phyloP scores from a whole-genome alignment of 1,140 invertebrate species.

The Augochlora pura region DNA sequence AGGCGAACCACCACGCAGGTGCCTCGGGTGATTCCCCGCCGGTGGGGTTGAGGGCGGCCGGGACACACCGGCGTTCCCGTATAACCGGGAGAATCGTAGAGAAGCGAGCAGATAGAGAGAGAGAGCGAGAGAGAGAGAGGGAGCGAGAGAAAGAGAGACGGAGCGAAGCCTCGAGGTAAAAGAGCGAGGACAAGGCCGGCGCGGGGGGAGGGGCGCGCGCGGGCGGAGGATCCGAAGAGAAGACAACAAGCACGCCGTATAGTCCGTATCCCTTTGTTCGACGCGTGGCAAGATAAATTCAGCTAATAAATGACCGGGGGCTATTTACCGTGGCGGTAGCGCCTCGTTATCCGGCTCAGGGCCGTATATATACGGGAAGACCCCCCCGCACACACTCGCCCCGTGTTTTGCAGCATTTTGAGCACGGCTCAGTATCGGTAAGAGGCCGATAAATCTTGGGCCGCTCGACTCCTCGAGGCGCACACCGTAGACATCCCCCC shows the following conservation, averaged over 20 bases:
- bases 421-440: constrained; percentile 75
- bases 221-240: constrained; percentile 28
- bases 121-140: constrained; percentile 1
- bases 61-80: constrained; percentile 11
- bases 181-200: neutral
- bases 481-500: constrained; percentile 47
- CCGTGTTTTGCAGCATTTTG: constrained; percentile 77
- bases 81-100: neutral
- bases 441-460: constrained; percentile 77
- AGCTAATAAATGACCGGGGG: constrained; percentile 76
- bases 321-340: constrained; percentile 75
- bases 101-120: neutral
- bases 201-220: no score
- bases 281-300: constrained; percentile 76
- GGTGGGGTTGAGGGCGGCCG: constrained; percentile 3
- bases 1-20: constrained; percentile 51
- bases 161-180: neutral
- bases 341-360: constrained; percentile 74
- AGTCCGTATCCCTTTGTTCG: constrained; percentile 73
- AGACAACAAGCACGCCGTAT: constrained; percentile 58
- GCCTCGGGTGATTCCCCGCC: constrained; percentile 40
- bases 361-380: constrained; percentile 30
- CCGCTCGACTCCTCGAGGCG: constrained; percentile 44
- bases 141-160: no score
- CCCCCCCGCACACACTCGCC: constrained; percentile 45